These are phyloP conservation scores for Beris chalybata DNA, from an alignment of 2,888 invertebrate genomes.

Conservation along the genomic window DNA sequence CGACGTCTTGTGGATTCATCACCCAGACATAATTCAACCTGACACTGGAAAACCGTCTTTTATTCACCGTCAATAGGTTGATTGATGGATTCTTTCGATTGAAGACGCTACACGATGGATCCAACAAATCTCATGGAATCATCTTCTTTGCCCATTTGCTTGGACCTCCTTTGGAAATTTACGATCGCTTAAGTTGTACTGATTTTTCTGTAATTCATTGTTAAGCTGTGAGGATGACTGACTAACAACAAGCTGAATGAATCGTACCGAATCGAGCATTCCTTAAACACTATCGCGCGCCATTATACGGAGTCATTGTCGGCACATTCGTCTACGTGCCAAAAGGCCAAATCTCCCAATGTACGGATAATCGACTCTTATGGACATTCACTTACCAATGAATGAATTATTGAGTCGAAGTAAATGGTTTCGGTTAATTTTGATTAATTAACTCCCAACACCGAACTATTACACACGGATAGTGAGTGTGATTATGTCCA, in stretches of 20 bases:
- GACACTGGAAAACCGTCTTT: conserved; percentile 25
- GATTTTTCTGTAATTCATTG: conserved; percentile 35
- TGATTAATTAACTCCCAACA: conserved; percentile 39
- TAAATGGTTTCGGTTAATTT: conserved; percentile 39
- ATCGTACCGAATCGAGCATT: conserved; percentile 17
- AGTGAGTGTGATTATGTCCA: conserved; percentile 35
- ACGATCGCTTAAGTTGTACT: conserved; percentile 38
- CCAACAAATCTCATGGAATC: not conserved
- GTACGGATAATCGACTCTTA: conserved; percentile 17
- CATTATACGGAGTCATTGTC: conserved; percentile 11
- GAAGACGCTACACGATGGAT: conserved; percentile 28
- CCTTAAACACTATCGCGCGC: conserved; percentile 14
- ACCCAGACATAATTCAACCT: conserved; percentile 25
- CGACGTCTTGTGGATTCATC: conserved; percentile 26
- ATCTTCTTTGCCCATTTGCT: conserved; percentile 7
- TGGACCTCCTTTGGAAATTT: conserved; percentile 32
- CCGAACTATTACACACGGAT: conserved; percentile 33
- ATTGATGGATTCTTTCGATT: conserved; percentile 36
- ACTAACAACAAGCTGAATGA: conserved; percentile 33
- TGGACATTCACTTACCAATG: conserved; percentile 36
- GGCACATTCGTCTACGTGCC: conserved; percentile 21
- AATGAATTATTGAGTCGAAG: conserved; percentile 38
- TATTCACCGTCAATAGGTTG: conserved; percentile 36
- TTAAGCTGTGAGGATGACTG: conserved; percentile 18
- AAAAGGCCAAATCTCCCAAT: conserved; percentile 22